Base-by-base conservation (phyloP, 2,888 invertebrate genomes). In the Eilema sororculum region DNA sequence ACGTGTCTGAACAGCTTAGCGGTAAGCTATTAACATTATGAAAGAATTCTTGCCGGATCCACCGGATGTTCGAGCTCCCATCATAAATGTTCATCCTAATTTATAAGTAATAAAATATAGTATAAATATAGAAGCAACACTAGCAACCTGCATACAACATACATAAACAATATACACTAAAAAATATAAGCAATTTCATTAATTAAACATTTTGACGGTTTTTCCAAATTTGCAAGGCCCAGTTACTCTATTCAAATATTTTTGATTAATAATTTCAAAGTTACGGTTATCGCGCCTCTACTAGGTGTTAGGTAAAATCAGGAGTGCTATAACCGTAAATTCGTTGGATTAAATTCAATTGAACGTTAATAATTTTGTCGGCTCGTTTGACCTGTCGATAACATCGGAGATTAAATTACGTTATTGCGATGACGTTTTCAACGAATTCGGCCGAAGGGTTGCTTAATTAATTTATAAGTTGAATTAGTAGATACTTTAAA, bases 371-470 rank as follows among this genome's bases (percentile, higher is more conserved):
- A 71, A 77, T 77, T 77, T 77, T 69, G 62, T 72, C 46, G 70
- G 70, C n/a, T 68, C 71, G 74, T 73, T 73, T 69, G 72, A 73
- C 20, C 72, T 71, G 79, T 75, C 81, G 74, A 79, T 80, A 78
- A 67, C 74, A 74, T 72, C 61, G 37, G 61, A 63, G 60, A 65
- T 78, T 76, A 73, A 76, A 73, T 78, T 69, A 72, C 59, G 65
- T 71, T 70, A 77, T 62, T 56, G 41, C 62, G 66, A 78, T 52
- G 72, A 73, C 71, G 65, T 71, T 75, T 67, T 71, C 74, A 75
- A 28, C 24, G 30, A 13, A 20, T 25, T 33, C 10, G 33, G 9
- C 1, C 16, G 37, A 24, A 28, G 66, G 62, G 25, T 25, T 10
- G 37, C 37, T 41, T 41, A 60, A 2, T 24, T 10, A 25, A 62